Conservation (phyloP, 2,888 invertebrate species). For the Ligdia adustata region DNA sequence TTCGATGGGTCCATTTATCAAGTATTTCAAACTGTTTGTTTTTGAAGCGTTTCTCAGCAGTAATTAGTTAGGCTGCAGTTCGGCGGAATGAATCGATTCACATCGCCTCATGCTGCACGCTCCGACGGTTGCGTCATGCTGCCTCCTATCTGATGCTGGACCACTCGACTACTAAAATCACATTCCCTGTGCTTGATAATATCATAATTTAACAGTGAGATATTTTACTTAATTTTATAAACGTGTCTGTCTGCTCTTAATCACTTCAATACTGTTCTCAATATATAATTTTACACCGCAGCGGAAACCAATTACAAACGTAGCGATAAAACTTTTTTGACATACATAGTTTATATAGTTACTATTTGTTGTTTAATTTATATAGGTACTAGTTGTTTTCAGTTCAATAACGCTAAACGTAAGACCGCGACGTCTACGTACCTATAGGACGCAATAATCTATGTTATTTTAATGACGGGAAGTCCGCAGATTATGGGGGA, state of each 20-base stretch:
- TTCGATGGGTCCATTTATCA: conserved; percentile 27
- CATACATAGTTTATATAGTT: too few relatives aligned
- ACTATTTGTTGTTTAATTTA: too few relatives aligned
- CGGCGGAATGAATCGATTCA: conserved; percentile 45
- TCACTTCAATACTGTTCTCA: background rate
- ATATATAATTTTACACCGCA: conserved; percentile 1
- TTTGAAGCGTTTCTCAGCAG: conserved; percentile 31
- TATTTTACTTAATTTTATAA: too few relatives aligned
- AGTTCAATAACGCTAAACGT: too few relatives aligned
- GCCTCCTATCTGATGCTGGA: too few relatives aligned
- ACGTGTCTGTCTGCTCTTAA: too few relatives aligned
- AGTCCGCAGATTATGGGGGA: conserved; percentile 33
- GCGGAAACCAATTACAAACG: conserved; percentile 19
- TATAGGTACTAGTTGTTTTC: too few relatives aligned
- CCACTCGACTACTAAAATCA: too few relatives aligned
- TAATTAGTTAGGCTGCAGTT: conserved; percentile 35
- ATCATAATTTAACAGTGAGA: too few relatives aligned
- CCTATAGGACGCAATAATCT: conserved; percentile 2
- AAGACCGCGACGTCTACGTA: too few relatives aligned
- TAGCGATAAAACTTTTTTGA: background rate
- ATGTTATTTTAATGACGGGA: conserved; percentile 32
- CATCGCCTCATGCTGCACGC: conserved; percentile 30
- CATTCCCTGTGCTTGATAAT: too few relatives aligned
- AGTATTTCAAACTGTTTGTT: conserved; percentile 22
- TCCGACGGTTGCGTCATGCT: conserved; percentile 41